Conservation (phyloP, 2,113 vertebrate species). For the Tragelaphus strepsiceros region DNA sequence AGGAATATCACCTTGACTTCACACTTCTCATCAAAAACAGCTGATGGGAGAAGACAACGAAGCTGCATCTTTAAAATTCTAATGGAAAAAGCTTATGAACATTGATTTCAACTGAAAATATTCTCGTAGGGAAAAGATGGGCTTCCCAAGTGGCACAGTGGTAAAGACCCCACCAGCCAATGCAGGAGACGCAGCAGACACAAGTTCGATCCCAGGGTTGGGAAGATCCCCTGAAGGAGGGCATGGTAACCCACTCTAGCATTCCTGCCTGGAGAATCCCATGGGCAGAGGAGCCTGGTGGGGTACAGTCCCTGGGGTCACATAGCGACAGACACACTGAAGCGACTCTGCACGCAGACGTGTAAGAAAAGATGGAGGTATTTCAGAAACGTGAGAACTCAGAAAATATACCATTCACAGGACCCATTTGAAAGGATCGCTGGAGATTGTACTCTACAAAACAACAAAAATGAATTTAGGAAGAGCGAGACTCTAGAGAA, state of each 20-base stretch:
- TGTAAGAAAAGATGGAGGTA: not conserved
- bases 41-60: not conserved
- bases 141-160: not conserved
- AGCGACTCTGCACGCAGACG: fast-evolving
- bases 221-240: not conserved
- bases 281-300: not conserved
- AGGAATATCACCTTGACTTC: not conserved
- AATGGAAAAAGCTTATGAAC: not conserved
- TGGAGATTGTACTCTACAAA: not conserved
- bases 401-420: not conserved
- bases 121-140: not conserved
- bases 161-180: not conserved
- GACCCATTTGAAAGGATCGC: not conserved
- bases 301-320: fast-evolving
- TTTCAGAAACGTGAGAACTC: not conserved
- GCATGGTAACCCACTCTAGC: not conserved
- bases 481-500: not conserved
- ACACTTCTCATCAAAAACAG: not conserved
- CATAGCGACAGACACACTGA: not conserved
- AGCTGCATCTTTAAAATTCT: not conserved
- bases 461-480: not conserved
- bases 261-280: not conserved
- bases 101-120: not conserved
- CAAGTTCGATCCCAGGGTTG: not conserved
- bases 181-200: not conserved